Conservation (phyloP, 2,113 vertebrate species). For the Rallus limicola region DNA sequence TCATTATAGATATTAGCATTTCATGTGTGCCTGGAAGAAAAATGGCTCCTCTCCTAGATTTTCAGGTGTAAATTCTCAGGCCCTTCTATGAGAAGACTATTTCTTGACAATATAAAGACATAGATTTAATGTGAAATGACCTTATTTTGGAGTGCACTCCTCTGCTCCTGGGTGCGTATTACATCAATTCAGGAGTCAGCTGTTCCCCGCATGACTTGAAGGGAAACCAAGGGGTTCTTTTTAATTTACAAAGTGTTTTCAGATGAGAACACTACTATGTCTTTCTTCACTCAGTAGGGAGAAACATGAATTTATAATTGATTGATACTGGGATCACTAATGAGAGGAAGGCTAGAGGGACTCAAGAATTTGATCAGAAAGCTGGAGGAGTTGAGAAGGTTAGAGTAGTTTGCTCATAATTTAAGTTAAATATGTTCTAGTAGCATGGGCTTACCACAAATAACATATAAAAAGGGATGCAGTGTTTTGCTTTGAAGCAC, state of each 20-base stretch:
- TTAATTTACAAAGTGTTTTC: not conserved
- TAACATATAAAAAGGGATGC: not conserved
- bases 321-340: not conserved
- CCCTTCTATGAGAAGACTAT: not conserved
- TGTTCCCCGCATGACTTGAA: not conserved
- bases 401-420: not conserved
- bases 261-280: not conserved
- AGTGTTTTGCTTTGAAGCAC: not conserved
- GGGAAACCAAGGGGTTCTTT: not conserved
- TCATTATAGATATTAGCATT: not conserved
- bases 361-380: not conserved
- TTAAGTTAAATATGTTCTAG: not conserved
- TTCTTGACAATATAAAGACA: not conserved
- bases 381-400: not conserved
- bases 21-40: not conserved
- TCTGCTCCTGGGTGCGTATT: rapidly evolving
- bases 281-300: not conserved
- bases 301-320: not conserved
- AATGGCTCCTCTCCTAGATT: not conserved
- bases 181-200: rapidly evolving
- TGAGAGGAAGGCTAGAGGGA: not conserved
- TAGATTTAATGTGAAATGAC: not conserved
- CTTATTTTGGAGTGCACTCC: not conserved
- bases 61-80: not conserved
- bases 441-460: not conserved